Evolutionary conservation across 2,113 vertebrate species (phyloP).

Genomic region (Ophthalmolycus amberensis): DNA sequence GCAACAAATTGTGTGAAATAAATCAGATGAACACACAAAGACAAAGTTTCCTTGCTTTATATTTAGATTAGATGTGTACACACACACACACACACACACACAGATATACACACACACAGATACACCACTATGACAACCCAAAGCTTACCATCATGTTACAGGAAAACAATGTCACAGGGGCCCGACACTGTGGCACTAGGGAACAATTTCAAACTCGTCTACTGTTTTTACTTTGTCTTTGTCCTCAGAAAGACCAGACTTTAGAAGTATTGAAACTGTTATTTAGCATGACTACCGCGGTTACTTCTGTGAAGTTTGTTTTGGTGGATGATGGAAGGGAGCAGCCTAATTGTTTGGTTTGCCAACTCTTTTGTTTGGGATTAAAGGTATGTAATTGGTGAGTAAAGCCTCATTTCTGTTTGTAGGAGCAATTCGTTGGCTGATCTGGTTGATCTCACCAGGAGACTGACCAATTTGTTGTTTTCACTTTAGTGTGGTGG

Average conservation of each 20-base stretch:
- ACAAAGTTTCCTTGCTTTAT: not conserved
- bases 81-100: constrained; percentile 12
- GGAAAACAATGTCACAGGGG: constrained; percentile 35
- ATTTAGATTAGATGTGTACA: not conserved
- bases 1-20: too few species aligned
- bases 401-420: not conserved
- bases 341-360: not conserved
- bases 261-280: constrained; percentile 24
- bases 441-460: not conserved
- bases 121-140: not conserved
- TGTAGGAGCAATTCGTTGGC: not conserved
- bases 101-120: not conserved
- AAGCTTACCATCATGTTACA: constrained; percentile 12
- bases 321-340: not conserved
- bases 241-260: constrained; percentile 5
- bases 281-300: not conserved
- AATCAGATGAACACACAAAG: not conserved
- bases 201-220: constrained; percentile 34
- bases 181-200: constrained; percentile 28
- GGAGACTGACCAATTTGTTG: not conserved
- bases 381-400: constrained; percentile 3
- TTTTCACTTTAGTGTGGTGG: not conserved
- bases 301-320: not conserved
- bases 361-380: not conserved
- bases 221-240: constrained; percentile 25